These are phyloP conservation scores for Mesoclemmys tuberculata DNA, from an alignment of 2,113 vertebrate species.

Conservation along the genomic window DNA sequence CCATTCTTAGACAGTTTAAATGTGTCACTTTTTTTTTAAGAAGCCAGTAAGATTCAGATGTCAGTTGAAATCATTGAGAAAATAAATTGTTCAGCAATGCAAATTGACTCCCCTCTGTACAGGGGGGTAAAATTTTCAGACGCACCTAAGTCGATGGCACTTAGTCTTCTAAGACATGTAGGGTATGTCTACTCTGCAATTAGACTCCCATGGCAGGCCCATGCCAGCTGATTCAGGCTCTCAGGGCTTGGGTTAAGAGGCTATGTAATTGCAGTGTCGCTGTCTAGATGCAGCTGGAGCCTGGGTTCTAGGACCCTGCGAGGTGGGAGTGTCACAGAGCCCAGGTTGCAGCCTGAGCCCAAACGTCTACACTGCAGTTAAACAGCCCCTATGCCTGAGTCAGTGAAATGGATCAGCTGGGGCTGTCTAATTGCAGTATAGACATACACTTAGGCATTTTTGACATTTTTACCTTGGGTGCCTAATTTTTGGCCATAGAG, in stretches of 20 bases:
- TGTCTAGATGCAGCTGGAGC: background rate
- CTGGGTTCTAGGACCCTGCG: background rate
- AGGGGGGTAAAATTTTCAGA: constrained; percentile 9
- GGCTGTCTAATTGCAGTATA: background rate
- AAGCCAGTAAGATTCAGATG: background rate
- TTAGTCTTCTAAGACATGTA: constrained; percentile 11
- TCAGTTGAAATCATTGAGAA: background rate
- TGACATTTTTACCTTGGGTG: background rate
- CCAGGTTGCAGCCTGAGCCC: background rate
- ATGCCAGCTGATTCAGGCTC: background rate
- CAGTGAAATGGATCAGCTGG: too few relatives aligned
- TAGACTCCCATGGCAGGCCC: background rate
- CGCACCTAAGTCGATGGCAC: background rate
- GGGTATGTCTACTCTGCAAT: background rate
- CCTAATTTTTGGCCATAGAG: constrained; percentile 6
- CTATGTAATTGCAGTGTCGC: too few relatives aligned
- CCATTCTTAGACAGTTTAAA: background rate
- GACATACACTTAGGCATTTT: background rate
- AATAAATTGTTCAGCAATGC: background rate
- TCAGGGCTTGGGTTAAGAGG: too few relatives aligned
- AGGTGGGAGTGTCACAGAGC: background rate
- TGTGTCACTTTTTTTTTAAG: background rate
- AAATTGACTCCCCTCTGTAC: background rate
- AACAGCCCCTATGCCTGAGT: background rate
- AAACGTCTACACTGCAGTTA: background rate